Evolutionary conservation across 2,888 invertebrate genomes (phyloP).

Genomic region (Agelastica alni): DNA sequence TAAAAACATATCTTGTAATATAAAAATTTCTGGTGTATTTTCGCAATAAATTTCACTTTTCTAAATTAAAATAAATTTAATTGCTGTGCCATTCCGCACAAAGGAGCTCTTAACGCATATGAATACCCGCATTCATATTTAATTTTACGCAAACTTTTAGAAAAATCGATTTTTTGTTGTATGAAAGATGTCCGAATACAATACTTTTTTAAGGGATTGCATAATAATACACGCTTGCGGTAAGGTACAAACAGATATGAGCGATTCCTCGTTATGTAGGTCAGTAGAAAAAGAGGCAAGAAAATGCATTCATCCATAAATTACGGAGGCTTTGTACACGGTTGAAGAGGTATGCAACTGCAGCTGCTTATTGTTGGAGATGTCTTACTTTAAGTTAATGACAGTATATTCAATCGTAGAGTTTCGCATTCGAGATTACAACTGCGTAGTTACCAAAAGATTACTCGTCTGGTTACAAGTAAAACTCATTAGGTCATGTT

Average conservation of each 20-base stretch:
- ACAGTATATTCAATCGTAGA: constrained; percentile 1
- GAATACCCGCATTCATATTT: background rate
- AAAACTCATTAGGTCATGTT: too few species aligned
- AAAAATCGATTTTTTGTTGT: background rate
- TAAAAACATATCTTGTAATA: too few species aligned
- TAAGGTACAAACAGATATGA: constrained; percentile 10
- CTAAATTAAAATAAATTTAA: too few species aligned
- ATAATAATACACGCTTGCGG: constrained; percentile 17
- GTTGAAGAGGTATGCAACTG: background rate
- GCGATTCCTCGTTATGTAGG: constrained; percentile 22
- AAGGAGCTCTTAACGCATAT: background rate
- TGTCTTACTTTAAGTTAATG: background rate
- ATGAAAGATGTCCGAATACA: constrained; percentile 19
- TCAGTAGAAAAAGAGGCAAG: constrained; percentile 13
- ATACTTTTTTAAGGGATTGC: constrained; percentile 17
- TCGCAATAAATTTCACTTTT: too few species aligned
- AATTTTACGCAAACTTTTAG: background rate
- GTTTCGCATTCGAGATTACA: background rate
- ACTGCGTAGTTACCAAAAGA: too few species aligned
- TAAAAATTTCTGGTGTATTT: too few species aligned
- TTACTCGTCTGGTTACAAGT: too few species aligned
- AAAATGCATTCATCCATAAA: constrained; percentile 1
- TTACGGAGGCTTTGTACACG: background rate
- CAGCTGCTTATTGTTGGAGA: constrained; percentile 3
- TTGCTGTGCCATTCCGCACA: background rate